Evolutionary conservation across 2,797 vertebrate genomes (phyloP).

Genomic region (Tangara arthus): DNA sequence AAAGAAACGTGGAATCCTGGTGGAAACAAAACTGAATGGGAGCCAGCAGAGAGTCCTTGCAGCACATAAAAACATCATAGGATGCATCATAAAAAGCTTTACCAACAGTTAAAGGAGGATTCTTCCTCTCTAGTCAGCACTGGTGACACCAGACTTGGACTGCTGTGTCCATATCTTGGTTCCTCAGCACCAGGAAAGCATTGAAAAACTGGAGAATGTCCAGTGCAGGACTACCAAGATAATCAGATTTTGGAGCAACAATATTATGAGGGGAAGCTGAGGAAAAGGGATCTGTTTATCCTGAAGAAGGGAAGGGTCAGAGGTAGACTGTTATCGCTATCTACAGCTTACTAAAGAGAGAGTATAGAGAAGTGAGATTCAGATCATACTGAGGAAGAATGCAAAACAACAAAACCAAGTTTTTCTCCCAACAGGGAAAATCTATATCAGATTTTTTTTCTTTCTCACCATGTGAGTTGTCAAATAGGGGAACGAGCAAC

Average conservation of each 20-base stretch:
- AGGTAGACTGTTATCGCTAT: neutral
- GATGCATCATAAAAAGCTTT: neutral
- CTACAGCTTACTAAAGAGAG: neutral
- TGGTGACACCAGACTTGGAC: neutral
- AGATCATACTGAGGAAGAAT: neutral
- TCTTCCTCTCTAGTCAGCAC: neutral
- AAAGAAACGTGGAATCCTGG: neutral
- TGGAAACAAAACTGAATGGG: neutral
- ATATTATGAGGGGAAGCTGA: neutral
- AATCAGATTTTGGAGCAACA: neutral
- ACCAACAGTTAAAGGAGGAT: neutral
- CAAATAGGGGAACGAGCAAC: neutral
- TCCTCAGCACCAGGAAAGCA: neutral
- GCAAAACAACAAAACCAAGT: neutral
- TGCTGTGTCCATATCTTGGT: neutral
- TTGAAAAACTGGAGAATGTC: rapidly evolving
- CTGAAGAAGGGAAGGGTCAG: neutral
- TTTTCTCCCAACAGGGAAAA: neutral
- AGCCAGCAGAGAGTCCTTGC: neutral
- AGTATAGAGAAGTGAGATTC: neutral
- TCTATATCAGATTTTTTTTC: neutral
- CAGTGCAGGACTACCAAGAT: neutral
- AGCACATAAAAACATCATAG: neutral
- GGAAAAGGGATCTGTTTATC: neutral
- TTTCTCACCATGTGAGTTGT: neutral